phyloP scores from a whole-genome alignment of 2,888 invertebrate genomes.

The Campoplex capitator region DNA sequence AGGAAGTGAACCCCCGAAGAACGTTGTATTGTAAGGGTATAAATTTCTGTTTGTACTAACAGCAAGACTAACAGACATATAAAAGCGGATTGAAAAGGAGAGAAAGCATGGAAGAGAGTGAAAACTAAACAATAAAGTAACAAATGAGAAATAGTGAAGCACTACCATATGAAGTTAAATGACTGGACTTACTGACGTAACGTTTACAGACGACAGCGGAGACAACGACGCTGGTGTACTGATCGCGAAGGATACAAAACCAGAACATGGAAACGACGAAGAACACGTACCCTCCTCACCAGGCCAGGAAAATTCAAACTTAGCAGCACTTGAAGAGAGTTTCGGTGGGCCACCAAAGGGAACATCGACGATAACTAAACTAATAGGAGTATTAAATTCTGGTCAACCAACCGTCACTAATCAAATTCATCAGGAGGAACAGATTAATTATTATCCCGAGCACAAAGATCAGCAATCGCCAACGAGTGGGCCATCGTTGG shows the following conservation, averaged over 20 bases:
- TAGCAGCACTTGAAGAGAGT: conserved; percentile 73
- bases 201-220: conserved; percentile 81
- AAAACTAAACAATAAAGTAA: conserved; percentile 38
- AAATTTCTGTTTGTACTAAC: conserved; percentile 23
- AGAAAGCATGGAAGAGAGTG: conserved; percentile 18
- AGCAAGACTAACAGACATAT: conserved; percentile 48
- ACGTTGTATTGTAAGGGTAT: background rate
- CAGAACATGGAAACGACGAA: conserved; percentile 51
- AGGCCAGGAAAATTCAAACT: conserved; percentile 60
- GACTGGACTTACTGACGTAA: conserved; percentile 80
- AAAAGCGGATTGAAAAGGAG: background rate
- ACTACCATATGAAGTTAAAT: conserved; percentile 44
- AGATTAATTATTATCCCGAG: conserved; percentile 53
- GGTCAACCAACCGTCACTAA: conserved; percentile 50
- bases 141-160: conserved; percentile 22
- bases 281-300: conserved; percentile 28
- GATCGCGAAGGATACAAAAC: conserved; percentile 80
- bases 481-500: conserved; percentile 55
- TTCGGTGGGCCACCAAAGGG: conserved; percentile 74
- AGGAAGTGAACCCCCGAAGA: background rate
- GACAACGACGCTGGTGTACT: conserved; percentile 81
- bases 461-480: conserved; percentile 60
- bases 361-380: conserved; percentile 61
- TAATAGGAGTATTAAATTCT: conserved; percentile 65
- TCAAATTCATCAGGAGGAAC: conserved; percentile 47